These are phyloP conservation scores for Xylophagus ater DNA, from an alignment of 2,888 invertebrate genomes.

Conservation along the genomic window DNA sequence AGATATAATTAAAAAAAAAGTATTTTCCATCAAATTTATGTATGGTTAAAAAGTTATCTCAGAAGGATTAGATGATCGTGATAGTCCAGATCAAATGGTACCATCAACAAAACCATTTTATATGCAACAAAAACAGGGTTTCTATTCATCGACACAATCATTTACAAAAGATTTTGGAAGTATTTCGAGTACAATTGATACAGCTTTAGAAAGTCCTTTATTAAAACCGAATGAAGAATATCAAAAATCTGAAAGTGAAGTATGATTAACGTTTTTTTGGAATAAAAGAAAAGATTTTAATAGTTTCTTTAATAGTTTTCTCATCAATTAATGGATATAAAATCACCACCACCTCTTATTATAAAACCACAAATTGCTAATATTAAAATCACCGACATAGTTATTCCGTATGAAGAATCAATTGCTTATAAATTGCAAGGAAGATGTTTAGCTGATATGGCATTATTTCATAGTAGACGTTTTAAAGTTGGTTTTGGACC, in stretches of 20 bases:
- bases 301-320: no score
- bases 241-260: slow-evolving; percentile 4
- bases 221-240: slow-evolving; percentile 11
- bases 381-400: slow-evolving; percentile 34
- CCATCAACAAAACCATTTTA: slow-evolving; percentile 17
- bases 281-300: no score
- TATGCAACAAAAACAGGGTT: slow-evolving; percentile 17
- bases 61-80: slow-evolving; percentile 17
- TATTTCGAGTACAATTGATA: slow-evolving; percentile 26
- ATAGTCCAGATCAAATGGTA: slow-evolving; percentile 22
- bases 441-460: slow-evolving; percentile 44
- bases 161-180: slow-evolving; percentile 25
- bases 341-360: slow-evolving; percentile 23
- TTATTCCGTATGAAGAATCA: slow-evolving; percentile 36
- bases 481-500: slow-evolving; percentile 68
- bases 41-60: slow-evolving; percentile 7
- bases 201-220: slow-evolving; percentile 18
- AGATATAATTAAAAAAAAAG: no score
- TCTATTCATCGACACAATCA: slow-evolving; percentile 20
- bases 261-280: neutral
- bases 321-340: neutral
- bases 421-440: slow-evolving; percentile 28
- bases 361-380: slow-evolving; percentile 40
- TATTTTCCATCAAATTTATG: neutral
- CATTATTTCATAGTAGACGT: slow-evolving; percentile 50